Base-by-base conservation (phyloP, 2,888 invertebrate genomes). In the Tetropium fuscum region DNA sequence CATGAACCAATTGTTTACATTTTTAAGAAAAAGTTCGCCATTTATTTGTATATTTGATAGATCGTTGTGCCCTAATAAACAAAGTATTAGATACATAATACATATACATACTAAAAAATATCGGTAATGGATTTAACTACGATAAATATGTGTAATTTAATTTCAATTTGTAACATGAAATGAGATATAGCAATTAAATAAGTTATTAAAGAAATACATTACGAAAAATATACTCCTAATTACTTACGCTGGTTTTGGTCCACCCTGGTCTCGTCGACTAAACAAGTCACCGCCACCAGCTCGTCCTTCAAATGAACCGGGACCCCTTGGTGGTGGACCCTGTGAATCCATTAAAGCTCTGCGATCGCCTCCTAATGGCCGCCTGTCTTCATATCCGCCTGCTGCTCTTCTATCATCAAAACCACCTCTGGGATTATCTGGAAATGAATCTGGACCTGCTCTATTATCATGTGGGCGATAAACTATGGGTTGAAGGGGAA, bases 191-290 rank as follows among this genome's bases (percentile, higher is more conserved):
- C n/a, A n/a, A n/a, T n/a, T n/a, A n/a, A n/a, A n/a, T n/a, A n/a
- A n/a, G n/a, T n/a, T n/a, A n/a, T n/a, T n/a, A n/a, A n/a, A n/a
- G n/a, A n/a, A n/a, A n/a, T n/a, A n/a, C n/a, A n/a, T n/a, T n/a
- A n/a, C n/a, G n/a, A n/a, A n/a, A n/a, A n/a, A n/a, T n/a, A n/a
- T n/a, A n/a, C n/a, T n/a, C n/a, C n/a, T n/a, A n/a, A n/a, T n/a
- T 32, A 34, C 53, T 53, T 47, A 60, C 60, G 51, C 40, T 13
- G 44, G 15, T 45, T 65, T 63, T 5, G 61, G 51, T n/a, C 59
- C 66, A 18, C 49, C 73, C 16, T 66, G 62, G 58, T 80, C 81
- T 55, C 81, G 64, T 19, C 79, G 64, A 60, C 80, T 80, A 64
- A 74, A 81, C 63, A 81, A 75, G 64, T 80, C 80, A 41, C 66